Conservation (phyloP, 2,113 vertebrate genomes). For the Alaudala cheleensis region DNA sequence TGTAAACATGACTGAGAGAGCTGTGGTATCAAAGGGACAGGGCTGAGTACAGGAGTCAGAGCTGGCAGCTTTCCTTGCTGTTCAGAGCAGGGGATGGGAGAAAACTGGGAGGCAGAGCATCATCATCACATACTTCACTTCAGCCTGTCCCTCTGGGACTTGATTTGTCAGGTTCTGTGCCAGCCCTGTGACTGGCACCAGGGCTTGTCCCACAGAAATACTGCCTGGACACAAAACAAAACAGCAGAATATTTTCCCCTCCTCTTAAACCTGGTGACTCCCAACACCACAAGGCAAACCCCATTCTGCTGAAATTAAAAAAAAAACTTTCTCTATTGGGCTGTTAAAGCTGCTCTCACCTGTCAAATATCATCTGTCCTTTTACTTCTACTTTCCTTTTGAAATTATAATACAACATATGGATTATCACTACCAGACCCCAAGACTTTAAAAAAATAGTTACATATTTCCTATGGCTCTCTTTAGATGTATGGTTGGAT, state of each 20-base stretch:
- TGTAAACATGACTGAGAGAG: constrained; percentile 54
- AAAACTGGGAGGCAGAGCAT: not conserved
- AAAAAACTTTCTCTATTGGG: not conserved
- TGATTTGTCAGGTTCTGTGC: not conserved
- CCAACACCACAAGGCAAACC: accelerated
- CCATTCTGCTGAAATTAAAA: not conserved
- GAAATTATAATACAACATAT: not conserved
- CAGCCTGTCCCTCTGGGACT: not conserved
- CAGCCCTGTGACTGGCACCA: not conserved
- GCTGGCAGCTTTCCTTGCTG: constrained; percentile 1
- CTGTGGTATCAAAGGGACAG: constrained; percentile 37
- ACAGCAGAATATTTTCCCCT: not conserved
- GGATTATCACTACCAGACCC: constrained; percentile 2
- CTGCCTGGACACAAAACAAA: not conserved
- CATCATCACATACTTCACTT: not conserved
- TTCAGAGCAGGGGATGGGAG: not conserved
- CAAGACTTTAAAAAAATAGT: not conserved
- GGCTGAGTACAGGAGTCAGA: not conserved
- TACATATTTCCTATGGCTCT: not conserved
- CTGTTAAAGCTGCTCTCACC: not conserved
- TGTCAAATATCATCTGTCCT: not conserved
- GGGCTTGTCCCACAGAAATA: not conserved
- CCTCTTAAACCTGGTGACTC: not conserved
- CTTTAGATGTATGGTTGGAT: not conserved
- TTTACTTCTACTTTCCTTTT: not conserved